These are phyloP conservation scores for Cololabis saira DNA, from an alignment of 2,113 vertebrate species.

Conservation along the genomic window DNA sequence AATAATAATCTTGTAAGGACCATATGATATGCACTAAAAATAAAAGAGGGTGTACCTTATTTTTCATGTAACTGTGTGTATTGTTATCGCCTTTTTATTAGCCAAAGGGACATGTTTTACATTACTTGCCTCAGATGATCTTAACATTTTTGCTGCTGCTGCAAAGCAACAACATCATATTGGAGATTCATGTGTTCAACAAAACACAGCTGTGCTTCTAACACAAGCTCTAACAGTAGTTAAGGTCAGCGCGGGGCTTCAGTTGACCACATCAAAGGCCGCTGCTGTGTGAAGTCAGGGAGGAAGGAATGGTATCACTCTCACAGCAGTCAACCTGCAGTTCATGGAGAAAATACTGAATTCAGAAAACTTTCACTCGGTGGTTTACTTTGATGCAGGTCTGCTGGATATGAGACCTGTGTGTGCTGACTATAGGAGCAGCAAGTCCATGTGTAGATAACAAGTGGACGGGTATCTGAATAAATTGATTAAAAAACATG, in stretches of 20 bases:
- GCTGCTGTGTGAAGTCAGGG: conserved; percentile 38
- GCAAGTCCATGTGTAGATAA: not conserved
- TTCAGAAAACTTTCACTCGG: conserved; percentile 1
- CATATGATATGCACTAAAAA: too few relatives aligned
- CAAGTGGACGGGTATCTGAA: not conserved
- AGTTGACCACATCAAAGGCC: conserved; percentile 61
- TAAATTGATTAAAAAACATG: not conserved
- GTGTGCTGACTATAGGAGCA: too few relatives aligned
- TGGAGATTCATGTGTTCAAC: conserved; percentile 18
- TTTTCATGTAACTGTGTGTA: not conserved
- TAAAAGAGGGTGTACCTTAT: too few relatives aligned
- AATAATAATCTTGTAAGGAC: too few relatives aligned
- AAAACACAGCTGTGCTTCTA: conserved; percentile 50
- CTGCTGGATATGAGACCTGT: not conserved
- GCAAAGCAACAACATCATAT: conserved; percentile 12
- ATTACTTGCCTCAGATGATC: too few relatives aligned
- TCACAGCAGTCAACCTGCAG: conserved; percentile 26
- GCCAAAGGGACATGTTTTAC: too few relatives aligned
- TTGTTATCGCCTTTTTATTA: not conserved
- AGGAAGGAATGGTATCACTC: conserved; percentile 22
- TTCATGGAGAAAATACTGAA: conserved; percentile 25
- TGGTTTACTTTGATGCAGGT: conserved; percentile 14
- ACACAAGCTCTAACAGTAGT: conserved; percentile 29
- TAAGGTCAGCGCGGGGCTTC: conserved; percentile 33
- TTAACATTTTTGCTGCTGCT: not conserved